Conservation (phyloP, 1,140 invertebrate species). For the Nephila pilipes region DNA sequence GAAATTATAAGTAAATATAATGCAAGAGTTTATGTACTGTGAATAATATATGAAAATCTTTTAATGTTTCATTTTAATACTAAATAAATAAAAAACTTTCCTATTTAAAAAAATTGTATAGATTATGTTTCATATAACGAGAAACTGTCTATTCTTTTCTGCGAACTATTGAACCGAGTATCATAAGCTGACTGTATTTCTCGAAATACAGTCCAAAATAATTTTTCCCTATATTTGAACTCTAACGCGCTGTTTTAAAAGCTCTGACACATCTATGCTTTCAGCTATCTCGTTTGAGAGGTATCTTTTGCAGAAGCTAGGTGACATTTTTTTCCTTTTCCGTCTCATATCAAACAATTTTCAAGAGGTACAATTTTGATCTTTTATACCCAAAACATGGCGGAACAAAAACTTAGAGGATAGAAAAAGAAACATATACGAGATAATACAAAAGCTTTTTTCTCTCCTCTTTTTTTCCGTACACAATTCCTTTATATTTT, state of each 20-base stretch:
- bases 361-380: conserved; percentile 39
- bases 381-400: conserved; percentile 20
- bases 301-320: not conserved
- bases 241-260: not conserved
- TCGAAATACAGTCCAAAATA: not conserved
- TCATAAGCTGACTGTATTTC: too few relatives aligned
- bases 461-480: not conserved
- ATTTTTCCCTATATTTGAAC: not conserved
- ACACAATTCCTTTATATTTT: conserved; percentile 16
- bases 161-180: too few relatives aligned
- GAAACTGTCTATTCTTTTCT: too few relatives aligned
- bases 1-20: too few relatives aligned
- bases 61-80: too few relatives aligned
- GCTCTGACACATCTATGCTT: conserved; percentile 25
- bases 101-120: too few relatives aligned
- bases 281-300: not conserved
- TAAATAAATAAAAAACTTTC: too few relatives aligned
- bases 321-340: not conserved
- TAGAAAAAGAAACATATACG: conserved; percentile 40
- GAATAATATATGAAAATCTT: too few relatives aligned
- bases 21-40: too few relatives aligned
- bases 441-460: conserved; percentile 46
- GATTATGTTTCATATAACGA: too few relatives aligned
- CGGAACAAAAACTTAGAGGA: conserved; percentile 24
- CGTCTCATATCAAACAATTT: conserved; percentile 42